Evolutionary conservation across 2,113 vertebrate species (phyloP).

Genomic region (Pitta sordida): DNA sequence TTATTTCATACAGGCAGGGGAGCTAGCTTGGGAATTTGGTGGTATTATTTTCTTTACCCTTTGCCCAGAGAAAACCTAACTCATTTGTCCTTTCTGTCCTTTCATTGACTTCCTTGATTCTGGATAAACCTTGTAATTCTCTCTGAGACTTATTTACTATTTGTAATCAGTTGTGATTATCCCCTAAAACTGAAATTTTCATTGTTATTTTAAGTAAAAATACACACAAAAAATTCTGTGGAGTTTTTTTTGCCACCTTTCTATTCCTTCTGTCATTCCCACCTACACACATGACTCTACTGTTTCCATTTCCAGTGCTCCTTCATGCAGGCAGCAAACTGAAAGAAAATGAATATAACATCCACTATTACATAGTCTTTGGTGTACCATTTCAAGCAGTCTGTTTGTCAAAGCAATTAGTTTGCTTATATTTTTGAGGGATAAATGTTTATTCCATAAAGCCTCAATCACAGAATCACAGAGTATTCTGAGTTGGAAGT

Average conservation of each 20-base stretch:
- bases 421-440: background rate
- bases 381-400: background rate
- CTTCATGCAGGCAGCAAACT: background rate
- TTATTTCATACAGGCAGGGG: background rate
- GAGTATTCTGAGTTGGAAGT: too few relatives aligned
- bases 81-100: background rate
- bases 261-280: background rate
- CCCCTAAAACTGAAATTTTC: background rate
- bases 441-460: background rate
- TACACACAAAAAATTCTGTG: rapidly evolving
- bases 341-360: background rate
- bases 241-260: background rate
- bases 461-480: too few relatives aligned
- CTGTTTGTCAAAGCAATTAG: background rate
- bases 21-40: background rate
- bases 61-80: rapidly evolving
- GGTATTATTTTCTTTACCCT: background rate
- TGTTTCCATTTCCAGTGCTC: background rate
- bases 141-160: background rate
- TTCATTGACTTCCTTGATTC: background rate
- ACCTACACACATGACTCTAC: background rate
- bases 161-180: background rate
- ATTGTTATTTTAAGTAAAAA: background rate
- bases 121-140: background rate
- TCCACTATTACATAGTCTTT: background rate